Base-by-base conservation (phyloP, 2,888 invertebrate genomes). In the Drosophila bunnanda region DNA sequence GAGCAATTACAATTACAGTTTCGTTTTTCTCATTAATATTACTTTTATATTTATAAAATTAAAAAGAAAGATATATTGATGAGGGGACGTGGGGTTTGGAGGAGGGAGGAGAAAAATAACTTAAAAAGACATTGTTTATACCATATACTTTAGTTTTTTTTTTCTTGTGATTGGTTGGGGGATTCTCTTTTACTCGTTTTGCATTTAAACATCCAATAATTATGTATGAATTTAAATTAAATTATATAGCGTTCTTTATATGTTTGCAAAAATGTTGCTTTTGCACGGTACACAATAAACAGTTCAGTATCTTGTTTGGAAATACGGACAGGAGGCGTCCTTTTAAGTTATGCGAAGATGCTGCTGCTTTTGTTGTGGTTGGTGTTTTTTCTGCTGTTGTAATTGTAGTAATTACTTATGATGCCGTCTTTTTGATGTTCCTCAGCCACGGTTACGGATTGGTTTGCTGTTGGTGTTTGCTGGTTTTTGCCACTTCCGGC, bases 31-130 rank as follows among this genome's bases (percentile, higher is more conserved):
- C 85, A 85, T 85, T 85, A 87, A 78, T 80, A 82, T 87, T 87
- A 83, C 79, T 82, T 82, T 83, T 77, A 83, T 82, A 77, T 87
- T 87, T 88, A 83, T 87, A 88, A 83, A 88, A 88, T 83, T 88
- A 88, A 88, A 84, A 83, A 83, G 85, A 79, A 82, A 74, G 80
- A 78, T 85, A 87, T 83, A 82, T 87, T 83, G 87, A 84, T 87
- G 88, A 87, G 79, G 82, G 73, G 84, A 76, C 74, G 84, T 70
- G 69, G 59, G 69, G 78, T n/a, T 9, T 44, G 5, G 2, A 20
- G 20, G 41, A 28, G n/a, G 25, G 44, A 44, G 75, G 78, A 61
- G 78, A 80, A 87, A 82, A 82, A 81, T 83, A 82, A 83, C 83
- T 85, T 83, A 83, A 77, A 80, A 82, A 79, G 78, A 87, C 76